Percentiles rank a stretch among this genome's conserved stretches.
phyloP scores from a whole-genome alignment of 2,888 invertebrate genomes.

The Drosophila mimetica region DNA sequence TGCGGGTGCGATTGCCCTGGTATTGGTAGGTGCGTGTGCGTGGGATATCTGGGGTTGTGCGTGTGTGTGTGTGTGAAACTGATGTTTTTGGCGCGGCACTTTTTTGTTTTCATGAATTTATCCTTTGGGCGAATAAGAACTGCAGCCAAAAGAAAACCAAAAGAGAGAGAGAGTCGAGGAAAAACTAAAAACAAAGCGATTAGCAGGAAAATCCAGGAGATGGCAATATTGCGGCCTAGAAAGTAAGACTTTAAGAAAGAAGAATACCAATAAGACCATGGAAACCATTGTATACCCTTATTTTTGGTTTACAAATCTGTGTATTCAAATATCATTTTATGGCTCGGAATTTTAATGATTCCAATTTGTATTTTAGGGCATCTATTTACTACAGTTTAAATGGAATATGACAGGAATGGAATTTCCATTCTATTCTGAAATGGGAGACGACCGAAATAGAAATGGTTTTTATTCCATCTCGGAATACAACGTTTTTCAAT shows the following conservation, averaged over 20 bases:
- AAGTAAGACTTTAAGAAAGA: neutral
- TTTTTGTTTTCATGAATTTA: constrained; percentile 37
- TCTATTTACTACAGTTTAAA: neutral
- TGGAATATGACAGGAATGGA: neutral
- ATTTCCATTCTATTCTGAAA: neutral
- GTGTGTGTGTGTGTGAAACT: constrained; percentile 13
- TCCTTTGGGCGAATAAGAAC: constrained; percentile 24
- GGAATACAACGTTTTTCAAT: neutral
- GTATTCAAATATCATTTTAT: neutral
- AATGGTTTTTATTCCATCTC: neutral
- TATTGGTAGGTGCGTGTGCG: constrained; percentile 13
- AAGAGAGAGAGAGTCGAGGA: neutral
- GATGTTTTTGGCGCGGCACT: constrained; percentile 31
- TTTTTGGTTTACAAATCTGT: neutral
- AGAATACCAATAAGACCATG: neutral
- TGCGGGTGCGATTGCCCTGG: constrained; percentile 22
- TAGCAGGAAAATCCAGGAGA: constrained; percentile 10
- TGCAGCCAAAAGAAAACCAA: constrained; percentile 11
- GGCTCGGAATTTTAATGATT: neutral
- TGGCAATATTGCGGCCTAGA: neutral
- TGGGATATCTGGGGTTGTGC: neutral
- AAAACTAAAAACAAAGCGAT: constrained; percentile 23
- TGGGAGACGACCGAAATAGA: neutral
- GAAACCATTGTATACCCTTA: neutral
- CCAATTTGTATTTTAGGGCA: neutral